Evolutionary conservation across 53 echinoderm and acorn worm genomes (phyloP).

Genomic region (Luidia sarsii): DNA sequence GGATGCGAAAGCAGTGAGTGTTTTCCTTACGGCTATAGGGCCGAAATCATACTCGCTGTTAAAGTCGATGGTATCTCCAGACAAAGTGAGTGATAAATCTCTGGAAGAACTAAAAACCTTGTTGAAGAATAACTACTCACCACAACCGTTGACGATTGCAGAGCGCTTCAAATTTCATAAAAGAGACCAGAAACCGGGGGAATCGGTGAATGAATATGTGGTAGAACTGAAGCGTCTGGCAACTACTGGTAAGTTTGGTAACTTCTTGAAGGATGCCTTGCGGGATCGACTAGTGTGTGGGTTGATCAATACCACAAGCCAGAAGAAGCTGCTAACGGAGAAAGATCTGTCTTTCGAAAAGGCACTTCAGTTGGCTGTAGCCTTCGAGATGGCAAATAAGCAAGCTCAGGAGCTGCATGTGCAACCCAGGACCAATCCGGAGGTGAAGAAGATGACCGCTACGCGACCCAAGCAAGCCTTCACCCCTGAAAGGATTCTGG

Average conservation of each 20-base stretch:
- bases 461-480: background rate
- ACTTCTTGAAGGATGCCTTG: conserved; percentile 54
- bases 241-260: conserved; percentile 58
- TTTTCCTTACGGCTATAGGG: conserved; percentile 42
- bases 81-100: conserved; percentile 38
- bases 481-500: background rate
- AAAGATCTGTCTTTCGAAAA: conserved; percentile 31
- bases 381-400: conserved; percentile 17
- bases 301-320: background rate
- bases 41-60: conserved; percentile 47
- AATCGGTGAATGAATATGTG: conserved; percentile 52
- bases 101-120: conserved; percentile 41
- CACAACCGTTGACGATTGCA: conserved; percentile 60
- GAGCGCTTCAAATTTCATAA: conserved; percentile 69
- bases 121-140: conserved; percentile 49
- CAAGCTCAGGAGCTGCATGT: conserved; percentile 27
- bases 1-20: conserved; percentile 28
- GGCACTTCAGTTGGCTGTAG: conserved; percentile 7
- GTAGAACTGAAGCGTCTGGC: conserved; percentile 61
- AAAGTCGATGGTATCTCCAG: conserved; percentile 46
- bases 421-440: background rate
- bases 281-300: conserved; percentile 30
- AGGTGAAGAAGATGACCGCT: background rate
- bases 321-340: conserved; percentile 25
- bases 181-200: conserved; percentile 53